Conservation (phyloP, 2,113 vertebrate genomes). For the Sturnus vulgaris region DNA sequence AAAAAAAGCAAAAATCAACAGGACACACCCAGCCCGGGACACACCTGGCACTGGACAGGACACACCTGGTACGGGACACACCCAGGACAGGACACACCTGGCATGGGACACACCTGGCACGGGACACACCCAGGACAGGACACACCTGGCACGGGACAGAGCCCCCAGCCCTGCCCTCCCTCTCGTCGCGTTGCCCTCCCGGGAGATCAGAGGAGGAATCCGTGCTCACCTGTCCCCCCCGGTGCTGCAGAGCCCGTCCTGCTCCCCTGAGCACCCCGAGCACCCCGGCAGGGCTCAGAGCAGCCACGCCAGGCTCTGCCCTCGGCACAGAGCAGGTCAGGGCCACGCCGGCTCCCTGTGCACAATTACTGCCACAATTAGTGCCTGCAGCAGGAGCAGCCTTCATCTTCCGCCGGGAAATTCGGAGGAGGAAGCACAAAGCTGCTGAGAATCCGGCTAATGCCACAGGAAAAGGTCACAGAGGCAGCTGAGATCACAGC, state of each 20-base stretch:
- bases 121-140: fast-evolving
- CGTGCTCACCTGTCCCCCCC: too few relatives aligned
- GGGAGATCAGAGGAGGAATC: too few relatives aligned
- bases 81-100: too few relatives aligned
- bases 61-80: neutral
- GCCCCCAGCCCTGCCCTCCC: neutral
- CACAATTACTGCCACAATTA: neutral
- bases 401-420: neutral
- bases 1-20: too few relatives aligned
- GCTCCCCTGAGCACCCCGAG: neutral
- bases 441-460: neutral
- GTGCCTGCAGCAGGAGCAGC: neutral
- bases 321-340: neutral
- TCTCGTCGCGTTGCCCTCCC: too few relatives aligned
- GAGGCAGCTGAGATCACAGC: neutral
- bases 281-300: neutral
- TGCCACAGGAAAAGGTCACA: neutral
- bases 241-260: neutral
- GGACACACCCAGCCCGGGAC: neutral
- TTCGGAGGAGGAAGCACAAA: neutral
- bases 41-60: neutral
- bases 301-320: neutral
- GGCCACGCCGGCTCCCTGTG: fast-evolving
- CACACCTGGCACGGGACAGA: too few relatives aligned
- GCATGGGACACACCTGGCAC: neutral